Percentiles rank a stretch among this genome's conserved stretches.
Conservation (phyloP, 2,888 invertebrate species). For the Cryptus armator region DNA sequence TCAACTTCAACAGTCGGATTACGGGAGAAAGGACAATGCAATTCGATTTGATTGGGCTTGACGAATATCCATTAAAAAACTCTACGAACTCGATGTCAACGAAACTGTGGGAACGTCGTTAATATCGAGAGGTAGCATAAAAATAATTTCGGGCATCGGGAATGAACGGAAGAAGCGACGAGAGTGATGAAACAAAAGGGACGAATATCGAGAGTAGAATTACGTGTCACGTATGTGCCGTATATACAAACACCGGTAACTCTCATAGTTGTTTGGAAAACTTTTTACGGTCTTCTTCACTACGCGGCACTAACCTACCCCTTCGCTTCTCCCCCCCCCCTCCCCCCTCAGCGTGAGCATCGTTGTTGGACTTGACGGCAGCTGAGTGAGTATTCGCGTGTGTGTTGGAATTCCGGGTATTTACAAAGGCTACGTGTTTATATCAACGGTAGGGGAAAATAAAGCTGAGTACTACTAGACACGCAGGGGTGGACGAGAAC, state of each 20-base stretch:
- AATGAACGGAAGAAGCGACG: not conserved
- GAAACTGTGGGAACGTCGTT: not conserved
- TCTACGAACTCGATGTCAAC: too few species aligned
- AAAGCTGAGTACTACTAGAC: constrained; percentile 39
- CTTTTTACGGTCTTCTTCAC: constrained; percentile 30
- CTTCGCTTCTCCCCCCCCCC: too few species aligned
- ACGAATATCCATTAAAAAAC: too few species aligned
- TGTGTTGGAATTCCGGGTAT: constrained; percentile 43
- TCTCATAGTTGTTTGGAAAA: constrained; percentile 8
- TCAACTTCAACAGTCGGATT: too few species aligned
- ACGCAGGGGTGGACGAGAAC: not conserved
- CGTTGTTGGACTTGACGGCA: constrained; percentile 6
- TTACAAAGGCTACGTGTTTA: constrained; percentile 42
- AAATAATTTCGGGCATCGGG: not conserved
- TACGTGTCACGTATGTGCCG: constrained; percentile 29
- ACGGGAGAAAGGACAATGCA: too few species aligned
- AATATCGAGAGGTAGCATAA: not conserved
- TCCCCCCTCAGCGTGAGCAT: not conserved
- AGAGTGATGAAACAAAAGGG: constrained; percentile 21
- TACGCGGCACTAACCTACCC: not conserved
- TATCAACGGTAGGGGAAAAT: constrained; percentile 25
- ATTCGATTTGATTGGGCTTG: too few species aligned
- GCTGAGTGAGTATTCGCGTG: not conserved
- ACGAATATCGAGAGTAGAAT: constrained; percentile 45
- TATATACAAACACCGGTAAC: constrained; percentile 2